A percentile compares a stretch with the other conserved stretches of the same genome.
phyloP scores from a whole-genome alignment of 2,888 invertebrate genomes.

The Acronicta psi region DNA sequence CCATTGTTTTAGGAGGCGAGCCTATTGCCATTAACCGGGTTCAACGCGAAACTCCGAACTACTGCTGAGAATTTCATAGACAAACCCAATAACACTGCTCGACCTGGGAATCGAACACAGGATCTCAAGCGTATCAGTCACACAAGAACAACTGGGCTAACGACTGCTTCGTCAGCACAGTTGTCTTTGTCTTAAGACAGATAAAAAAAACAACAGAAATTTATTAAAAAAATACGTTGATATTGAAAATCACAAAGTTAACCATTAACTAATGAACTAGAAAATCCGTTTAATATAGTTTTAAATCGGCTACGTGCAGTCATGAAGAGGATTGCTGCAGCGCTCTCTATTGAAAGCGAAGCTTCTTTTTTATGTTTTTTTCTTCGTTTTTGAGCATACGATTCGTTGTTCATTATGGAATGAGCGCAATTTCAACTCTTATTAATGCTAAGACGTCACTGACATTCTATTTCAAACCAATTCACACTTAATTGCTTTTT shows the following conservation, averaged over 20 bases:
- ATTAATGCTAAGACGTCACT: background rate
- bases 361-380: too few relatives aligned
- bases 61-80: too few relatives aligned
- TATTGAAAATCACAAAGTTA: constrained; percentile 1
- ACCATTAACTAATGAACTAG: constrained; percentile 2
- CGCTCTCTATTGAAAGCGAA: background rate
- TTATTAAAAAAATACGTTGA: background rate
- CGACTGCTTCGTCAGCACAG: too few relatives aligned
- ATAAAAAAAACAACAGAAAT: background rate
- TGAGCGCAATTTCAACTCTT: background rate
- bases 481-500: background rate
- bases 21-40: too few relatives aligned
- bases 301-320: constrained; percentile 1
- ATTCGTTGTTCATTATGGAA: background rate
- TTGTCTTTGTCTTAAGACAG: too few relatives aligned
- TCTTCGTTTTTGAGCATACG: background rate
- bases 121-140: too few relatives aligned
- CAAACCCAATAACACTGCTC: too few relatives aligned
- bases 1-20: too few relatives aligned
- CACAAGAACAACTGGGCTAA: too few relatives aligned
- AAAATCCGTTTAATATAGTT: constrained; percentile 10
- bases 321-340: background rate
- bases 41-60: too few relatives aligned
- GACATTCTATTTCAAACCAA: background rate
- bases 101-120: too few relatives aligned